Evolutionary conservation across 2,888 invertebrate genomes (phyloP), one percentile per base, ranked within the genome.

Genomic region (Stenodema calcarata): DNA sequence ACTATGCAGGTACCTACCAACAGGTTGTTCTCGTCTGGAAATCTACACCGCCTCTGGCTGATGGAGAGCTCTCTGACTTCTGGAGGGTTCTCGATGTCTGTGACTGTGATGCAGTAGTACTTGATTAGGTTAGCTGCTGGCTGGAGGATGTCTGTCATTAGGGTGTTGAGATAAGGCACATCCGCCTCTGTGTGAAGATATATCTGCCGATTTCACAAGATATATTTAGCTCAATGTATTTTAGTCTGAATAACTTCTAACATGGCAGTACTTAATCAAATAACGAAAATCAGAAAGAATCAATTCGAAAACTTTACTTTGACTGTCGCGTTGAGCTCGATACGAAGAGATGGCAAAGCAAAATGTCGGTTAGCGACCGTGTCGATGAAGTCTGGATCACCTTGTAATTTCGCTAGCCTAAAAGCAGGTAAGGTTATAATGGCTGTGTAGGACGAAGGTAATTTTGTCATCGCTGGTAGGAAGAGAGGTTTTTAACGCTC

Each of bases 51-150:
- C 11, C 96, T 92, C 90, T 95, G 95, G 11, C 92, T 90, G 0
- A 94, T 91, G 9, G 93, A 93, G 0, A 95, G 94, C 79, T 93
- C 93, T 0, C 92, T 92, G 87, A 92, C 93, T 86, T 93, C 92
- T 0, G 93, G 93, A 89, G 95, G 94, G 90, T 95, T 95, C 89
- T 94, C 94, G 88, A 95, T 95, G 90, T 95, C 91, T 88, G 91
- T 91, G 69, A 92, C 89, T 0, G 91, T 89, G 86, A 92, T 90
- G 75, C 89, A 90, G 86, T 91, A 89, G 30, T 90, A 89, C 88
- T 93, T 93, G 88, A 92, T 92, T 47, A 93, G 92, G 89, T 94
- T 94, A 0, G 94, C 93, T 0, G 92, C 92, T 7, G 94, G 91
- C 88, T 92, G 92, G 7, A 95, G 90, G 84, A 93, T 92, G 86